These are phyloP conservation scores for Ypsolopha scabrella DNA, from an alignment of 2,888 invertebrate species.

Conservation along the genomic window DNA sequence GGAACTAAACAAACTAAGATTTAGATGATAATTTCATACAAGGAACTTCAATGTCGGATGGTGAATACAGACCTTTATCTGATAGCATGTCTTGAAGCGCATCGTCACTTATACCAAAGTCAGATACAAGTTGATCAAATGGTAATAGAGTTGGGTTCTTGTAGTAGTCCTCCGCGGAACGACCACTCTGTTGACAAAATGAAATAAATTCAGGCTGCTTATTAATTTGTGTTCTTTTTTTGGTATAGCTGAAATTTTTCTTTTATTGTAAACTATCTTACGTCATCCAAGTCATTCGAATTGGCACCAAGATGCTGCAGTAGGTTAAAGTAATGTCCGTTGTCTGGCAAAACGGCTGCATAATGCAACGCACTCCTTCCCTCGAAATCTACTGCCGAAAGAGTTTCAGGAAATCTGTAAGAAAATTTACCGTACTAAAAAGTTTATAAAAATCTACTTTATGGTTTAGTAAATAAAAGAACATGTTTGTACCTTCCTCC, in stretches of 20 bases:
- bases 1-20: slow-evolving; percentile 69
- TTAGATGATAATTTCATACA: slow-evolving; percentile 3
- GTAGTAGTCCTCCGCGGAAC: slow-evolving; percentile 84
- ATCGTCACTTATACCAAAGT: slow-evolving; percentile 78
- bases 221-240: not conserved
- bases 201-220: not conserved
- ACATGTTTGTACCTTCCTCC: slow-evolving; percentile 45
- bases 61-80: slow-evolving; percentile 77
- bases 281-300: slow-evolving; percentile 84
- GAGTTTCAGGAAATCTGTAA: slow-evolving; percentile 85
- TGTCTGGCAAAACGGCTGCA: slow-evolving; percentile 85
- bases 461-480: not conserved
- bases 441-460: not conserved
- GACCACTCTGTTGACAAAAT: slow-evolving; percentile 72
- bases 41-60: not conserved
- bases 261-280: too few relatives aligned
- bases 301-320: slow-evolving; percentile 89
- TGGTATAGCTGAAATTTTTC: slow-evolving; percentile 19
- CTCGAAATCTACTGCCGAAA: slow-evolving; percentile 81
- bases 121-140: slow-evolving; percentile 75
- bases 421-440: not conserved
- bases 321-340: slow-evolving; percentile 89
- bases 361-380: slow-evolving; percentile 91
- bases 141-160: slow-evolving; percentile 76
- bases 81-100: slow-evolving; percentile 76